These are phyloP conservation scores for Canis aureus DNA, from an alignment of 2,113 vertebrate species.

Conservation along the genomic window DNA sequence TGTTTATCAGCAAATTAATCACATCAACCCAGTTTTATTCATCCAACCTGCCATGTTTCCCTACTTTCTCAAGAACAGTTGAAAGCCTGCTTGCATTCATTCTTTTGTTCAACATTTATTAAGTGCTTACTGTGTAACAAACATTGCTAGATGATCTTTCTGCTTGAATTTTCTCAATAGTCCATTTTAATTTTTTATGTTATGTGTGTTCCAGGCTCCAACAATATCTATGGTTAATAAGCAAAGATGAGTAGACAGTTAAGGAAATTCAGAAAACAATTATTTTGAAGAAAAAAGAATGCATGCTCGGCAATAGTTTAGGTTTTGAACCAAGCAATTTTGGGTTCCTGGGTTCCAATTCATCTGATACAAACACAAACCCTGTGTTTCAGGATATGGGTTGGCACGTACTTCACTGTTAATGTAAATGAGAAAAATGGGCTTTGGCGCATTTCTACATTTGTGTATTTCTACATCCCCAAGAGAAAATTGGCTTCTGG, in stretches of 20 bases:
- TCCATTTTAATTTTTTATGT: not conserved
- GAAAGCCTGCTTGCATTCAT: not conserved
- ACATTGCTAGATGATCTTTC: not conserved
- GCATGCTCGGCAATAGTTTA: not conserved
- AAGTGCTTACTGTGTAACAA: not conserved
- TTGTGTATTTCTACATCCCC: not conserved
- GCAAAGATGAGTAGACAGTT: not conserved
- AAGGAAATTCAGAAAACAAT: not conserved
- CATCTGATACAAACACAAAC: not conserved
- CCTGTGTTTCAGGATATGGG: not conserved
- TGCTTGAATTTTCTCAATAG: not conserved
- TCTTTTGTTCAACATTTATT: not conserved
- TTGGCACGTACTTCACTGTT: not conserved
- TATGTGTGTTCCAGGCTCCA: not conserved
- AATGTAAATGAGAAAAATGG: not conserved
- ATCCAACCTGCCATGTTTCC: not conserved
- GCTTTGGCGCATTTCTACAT: not conserved
- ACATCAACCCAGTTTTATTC: not conserved
- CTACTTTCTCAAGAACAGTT: not conserved
- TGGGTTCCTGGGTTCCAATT: not conserved
- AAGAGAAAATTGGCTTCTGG: not conserved
- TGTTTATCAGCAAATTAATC: not conserved
- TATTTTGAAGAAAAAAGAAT: not conserved
- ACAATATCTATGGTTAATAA: not conserved
- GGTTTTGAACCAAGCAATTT: not conserved